These are phyloP conservation scores for Hypselothyrea guttata DNA, from an alignment of 2,888 invertebrate genomes.

Conservation along the genomic window DNA sequence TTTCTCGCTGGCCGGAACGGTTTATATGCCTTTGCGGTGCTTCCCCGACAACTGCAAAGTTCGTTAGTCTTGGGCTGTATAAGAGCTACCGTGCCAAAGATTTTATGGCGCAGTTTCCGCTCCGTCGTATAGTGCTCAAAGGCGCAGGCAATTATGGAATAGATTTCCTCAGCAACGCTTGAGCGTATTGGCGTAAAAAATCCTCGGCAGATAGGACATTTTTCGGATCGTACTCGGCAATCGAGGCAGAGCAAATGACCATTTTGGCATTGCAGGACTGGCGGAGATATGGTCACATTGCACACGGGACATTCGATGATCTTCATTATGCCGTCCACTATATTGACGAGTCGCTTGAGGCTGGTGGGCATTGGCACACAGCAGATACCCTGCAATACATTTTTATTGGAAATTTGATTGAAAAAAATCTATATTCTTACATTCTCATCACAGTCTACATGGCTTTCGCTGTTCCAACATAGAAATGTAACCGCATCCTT, in stretches of 20 bases:
- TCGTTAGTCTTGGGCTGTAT: slow-evolving; percentile 26
- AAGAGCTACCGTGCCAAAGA: slow-evolving; percentile 81
- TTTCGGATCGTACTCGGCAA: slow-evolving; percentile 85
- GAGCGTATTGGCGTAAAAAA: slow-evolving; percentile 83
- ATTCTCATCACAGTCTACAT: slow-evolving; percentile 81
- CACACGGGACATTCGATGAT: slow-evolving; percentile 87
- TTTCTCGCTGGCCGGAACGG: slow-evolving; percentile 81
- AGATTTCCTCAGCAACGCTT: slow-evolving; percentile 84
- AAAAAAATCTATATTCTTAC: slow-evolving; percentile 26
- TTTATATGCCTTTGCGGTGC: slow-evolving; percentile 50
- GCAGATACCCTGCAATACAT: slow-evolving; percentile 81
- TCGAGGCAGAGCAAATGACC: slow-evolving; percentile 86
- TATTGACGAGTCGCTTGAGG: slow-evolving; percentile 83
- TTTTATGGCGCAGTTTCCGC: slow-evolving; percentile 82
- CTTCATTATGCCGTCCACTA: slow-evolving; percentile 83
- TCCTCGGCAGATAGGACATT: slow-evolving; percentile 86
- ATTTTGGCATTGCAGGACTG: slow-evolving; percentile 86
- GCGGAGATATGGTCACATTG: slow-evolving; percentile 85
- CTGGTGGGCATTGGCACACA: slow-evolving; percentile 84
- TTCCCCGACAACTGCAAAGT: not conserved
- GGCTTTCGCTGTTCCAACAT: slow-evolving; percentile 83
- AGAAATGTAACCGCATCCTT: slow-evolving; percentile 82
- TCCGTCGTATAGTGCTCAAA: slow-evolving; percentile 83
- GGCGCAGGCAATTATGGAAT: slow-evolving; percentile 83
- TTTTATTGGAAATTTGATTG: no score